A percentile compares a stretch with the other conserved stretches of the same genome.
Evolutionary conservation across 1,140 invertebrate species (phyloP).

Genomic region (Drosophila equinoxialis): DNA sequence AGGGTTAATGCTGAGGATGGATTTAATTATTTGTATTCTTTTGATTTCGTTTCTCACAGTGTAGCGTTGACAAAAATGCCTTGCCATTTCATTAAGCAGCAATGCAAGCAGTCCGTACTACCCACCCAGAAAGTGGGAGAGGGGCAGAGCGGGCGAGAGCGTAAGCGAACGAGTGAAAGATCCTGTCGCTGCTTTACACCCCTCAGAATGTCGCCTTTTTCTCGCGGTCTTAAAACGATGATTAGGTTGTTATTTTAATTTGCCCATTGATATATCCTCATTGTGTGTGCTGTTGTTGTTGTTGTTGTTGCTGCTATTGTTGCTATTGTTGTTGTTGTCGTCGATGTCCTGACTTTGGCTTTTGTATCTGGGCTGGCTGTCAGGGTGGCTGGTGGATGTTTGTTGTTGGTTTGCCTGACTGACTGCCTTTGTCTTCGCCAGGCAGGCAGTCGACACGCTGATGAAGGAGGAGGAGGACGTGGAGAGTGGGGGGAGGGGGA

Average conservation of each 20-base stretch:
- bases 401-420: conserved; percentile 34
- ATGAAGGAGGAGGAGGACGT: neutral
- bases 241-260: conserved; percentile 84
- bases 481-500: neutral
- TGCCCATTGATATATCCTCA: conserved; percentile 83
- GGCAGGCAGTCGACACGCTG: conserved; percentile 24
- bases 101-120: conserved; percentile 37
- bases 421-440: conserved; percentile 46
- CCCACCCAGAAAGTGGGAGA: conserved; percentile 1
- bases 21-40: neutral
- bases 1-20: no score
- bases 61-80: conserved; percentile 77
- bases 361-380: conserved; percentile 41
- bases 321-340: conserved; percentile 15
- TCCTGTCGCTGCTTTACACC: conserved; percentile 14
- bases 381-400: conserved; percentile 70
- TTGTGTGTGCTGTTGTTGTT: conserved; percentile 18
- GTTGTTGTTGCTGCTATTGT: neutral
- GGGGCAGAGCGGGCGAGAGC: neutral
- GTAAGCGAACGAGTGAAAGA: conserved; percentile 3
- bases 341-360: conserved; percentile 56
- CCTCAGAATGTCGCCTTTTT: conserved; percentile 66
- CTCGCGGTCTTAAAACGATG: conserved; percentile 83
- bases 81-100: conserved; percentile 79
- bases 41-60: conserved; percentile 3